Conservation (phyloP, 1,140 invertebrate species). For the Eciton burchellii region DNA sequence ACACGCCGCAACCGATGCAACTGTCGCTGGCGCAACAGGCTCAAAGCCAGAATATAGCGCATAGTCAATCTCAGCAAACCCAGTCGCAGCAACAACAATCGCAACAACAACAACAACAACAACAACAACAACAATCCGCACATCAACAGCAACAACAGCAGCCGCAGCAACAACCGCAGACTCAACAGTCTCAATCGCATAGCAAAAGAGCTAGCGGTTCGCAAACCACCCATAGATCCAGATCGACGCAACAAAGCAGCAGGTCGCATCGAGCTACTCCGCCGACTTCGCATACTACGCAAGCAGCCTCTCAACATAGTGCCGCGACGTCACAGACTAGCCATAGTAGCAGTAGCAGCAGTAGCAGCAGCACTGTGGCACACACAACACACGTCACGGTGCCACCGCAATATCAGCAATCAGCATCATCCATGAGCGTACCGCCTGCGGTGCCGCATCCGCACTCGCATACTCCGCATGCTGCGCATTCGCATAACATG, state of each 20-base stretch:
- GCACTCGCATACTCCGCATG: conserved; percentile 83
- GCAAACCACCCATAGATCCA: conserved; percentile 81
- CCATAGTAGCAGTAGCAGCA: conserved; percentile 73
- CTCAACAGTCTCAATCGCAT: conserved; percentile 82
- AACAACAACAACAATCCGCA: conserved; percentile 78
- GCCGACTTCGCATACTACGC: conserved; percentile 78
- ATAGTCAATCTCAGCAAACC: conserved; percentile 83
- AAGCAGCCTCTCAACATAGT: conserved; percentile 69
- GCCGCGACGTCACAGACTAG: conserved; percentile 70
- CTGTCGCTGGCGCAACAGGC: conserved; percentile 77
- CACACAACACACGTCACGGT: conserved; percentile 76
- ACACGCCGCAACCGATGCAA: conserved; percentile 82
- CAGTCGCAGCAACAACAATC: conserved; percentile 79
- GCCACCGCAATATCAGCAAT: conserved; percentile 84
- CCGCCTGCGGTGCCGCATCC: conserved; percentile 79
- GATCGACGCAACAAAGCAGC: conserved; percentile 80
- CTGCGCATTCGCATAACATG: conserved; percentile 86
- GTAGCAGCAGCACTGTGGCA: conserved; percentile 70
- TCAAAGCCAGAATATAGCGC: conserved; percentile 79
- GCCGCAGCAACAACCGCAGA: conserved; percentile 79
- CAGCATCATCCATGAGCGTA: conserved; percentile 79
- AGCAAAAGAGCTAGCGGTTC: conserved; percentile 81
- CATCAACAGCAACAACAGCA: conserved; percentile 82
- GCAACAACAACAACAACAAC: conserved; percentile 78
- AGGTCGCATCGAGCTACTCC: conserved; percentile 80